Evolutionary conservation across 1,140 invertebrate genomes (phyloP), one percentile per base, ranked within the genome.

Genomic region (Nasonia vitripennis): DNA sequence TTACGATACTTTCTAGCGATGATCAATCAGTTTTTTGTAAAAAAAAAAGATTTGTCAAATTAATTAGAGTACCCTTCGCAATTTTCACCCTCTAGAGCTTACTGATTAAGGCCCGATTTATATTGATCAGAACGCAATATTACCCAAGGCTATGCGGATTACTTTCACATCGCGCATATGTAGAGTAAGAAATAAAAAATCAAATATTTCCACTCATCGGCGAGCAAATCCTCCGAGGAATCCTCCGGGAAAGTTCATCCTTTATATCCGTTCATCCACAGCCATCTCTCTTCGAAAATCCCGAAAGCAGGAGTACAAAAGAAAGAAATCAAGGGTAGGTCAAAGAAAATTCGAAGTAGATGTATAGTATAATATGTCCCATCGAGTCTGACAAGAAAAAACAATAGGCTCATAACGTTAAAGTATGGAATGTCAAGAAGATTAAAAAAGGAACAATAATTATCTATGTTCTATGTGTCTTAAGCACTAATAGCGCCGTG

Each of bases 141-240:
- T 62, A n/a, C 17, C 2, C 17, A 62, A 62, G 55, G 55, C 7
- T 7, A 7, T n/a, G 17, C 17, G 20, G 55, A 62, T 62, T 62
- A 62, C 17, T 17, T n/a, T n/a, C 55, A 62, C 20, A n/a, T 62
- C 17, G 7, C 55, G n/a, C 20, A n/a, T 17, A n/a, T 41, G 20
- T 45, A 55, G 14, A 51, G 27, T 11, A 78, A 75, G 34, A 78
- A 55, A 17, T 48, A 31, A 51, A 78, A 78, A 78, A 31, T 55
- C n/a, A 78, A 51, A 77, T 23, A 77, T 77, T 77, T 55, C 48
- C 48, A 3, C 75, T 78, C 75, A 78, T 78, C 23, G 45, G 27
- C 12, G 45, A 78, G 27, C 41, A 78, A 78, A 48, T 55, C 75
- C 10, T 11, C 48, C n/a, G 20, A 27, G 75, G 75, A 55, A 51